Conservation (phyloP, 2,113 vertebrate species). For the Python bivittatus region DNA sequence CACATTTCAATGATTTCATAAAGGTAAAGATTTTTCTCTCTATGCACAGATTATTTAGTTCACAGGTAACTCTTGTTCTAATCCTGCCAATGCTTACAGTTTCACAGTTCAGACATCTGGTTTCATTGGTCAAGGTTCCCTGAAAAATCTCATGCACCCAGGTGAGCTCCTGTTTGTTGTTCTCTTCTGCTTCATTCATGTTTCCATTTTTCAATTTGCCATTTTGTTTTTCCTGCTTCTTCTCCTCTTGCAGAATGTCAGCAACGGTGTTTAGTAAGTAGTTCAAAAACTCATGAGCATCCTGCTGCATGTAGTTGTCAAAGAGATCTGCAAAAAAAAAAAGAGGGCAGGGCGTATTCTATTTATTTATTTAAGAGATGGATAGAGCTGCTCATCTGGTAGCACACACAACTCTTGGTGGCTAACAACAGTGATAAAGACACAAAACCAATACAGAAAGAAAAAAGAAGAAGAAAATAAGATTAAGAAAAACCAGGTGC, state of each 20-base stretch:
- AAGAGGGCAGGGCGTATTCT: conserved; percentile 42
- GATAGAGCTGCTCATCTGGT: not conserved
- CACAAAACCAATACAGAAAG: not conserved
- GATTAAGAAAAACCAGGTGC: not conserved
- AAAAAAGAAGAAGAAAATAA: not conserved
- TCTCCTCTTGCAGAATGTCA: conserved; percentile 97
- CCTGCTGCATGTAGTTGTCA: conserved; percentile 99
- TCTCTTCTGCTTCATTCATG: conserved; percentile 85
- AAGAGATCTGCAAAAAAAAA: conserved; percentile 87
- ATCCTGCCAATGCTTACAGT: conserved; percentile 78
- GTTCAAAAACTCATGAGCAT: conserved; percentile 97
- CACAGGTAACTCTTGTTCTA: not conserved
- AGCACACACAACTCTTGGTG: not conserved
- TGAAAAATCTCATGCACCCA: conserved; percentile 99
- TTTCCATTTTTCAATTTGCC: conserved; percentile 92
- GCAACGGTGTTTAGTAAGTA: conserved; percentile 97
- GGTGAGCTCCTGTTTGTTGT: conserved; percentile 88
- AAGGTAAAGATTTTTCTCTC: not conserved
- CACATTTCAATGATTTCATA: not conserved
- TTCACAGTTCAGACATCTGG: conserved; percentile 98
- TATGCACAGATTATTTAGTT: not conserved
- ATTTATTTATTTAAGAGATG: conserved; percentile 8
- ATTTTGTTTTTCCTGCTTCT: conserved; percentile 95
- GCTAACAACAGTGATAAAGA: not conserved
- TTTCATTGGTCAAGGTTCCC: conserved; percentile 98